Evolutionary conservation across 1,140 invertebrate genomes (phyloP), one percentile per base, ranked within the genome.

Genomic region (Rhizoglyphus robini): DNA sequence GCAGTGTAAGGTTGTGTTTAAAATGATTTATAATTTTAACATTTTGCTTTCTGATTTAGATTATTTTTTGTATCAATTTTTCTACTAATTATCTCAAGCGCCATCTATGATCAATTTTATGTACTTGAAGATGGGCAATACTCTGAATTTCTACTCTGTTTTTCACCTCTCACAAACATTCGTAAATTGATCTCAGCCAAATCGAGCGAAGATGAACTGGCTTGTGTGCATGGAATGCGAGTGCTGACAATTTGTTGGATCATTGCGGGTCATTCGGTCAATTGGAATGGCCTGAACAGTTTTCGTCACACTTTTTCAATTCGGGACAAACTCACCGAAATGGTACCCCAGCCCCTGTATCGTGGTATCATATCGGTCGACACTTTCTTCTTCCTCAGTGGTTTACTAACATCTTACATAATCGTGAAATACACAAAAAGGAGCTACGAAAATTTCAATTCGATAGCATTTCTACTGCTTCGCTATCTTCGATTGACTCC

Each of bases 171-270:
- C 30, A 32, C 31, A 8, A 29, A 67, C 5, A 2, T 65, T 13
- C n/a, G 29, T 15, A 58, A 32, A n/a, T 18, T 60, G 54, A 13
- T 54, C 25, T 18, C 34, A 4, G 63, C 60, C 64, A 38, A 47
- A 57, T 30, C 38, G 25, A 15, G 8, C 1, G 27, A 59, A n/a
- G 13, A 48, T 15, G 29, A 34, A 8, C 23, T 67, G 41, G 20
- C n/a, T 47, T 30, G 58, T 30, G 30, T 91, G 41, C 88, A 91
- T 69, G 88, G 88, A 0, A 76, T 92, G 0, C 79, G 87, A 2
- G 84, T 87, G 0, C 81, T 93, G 38, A 90, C 87, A 69, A 92
- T 93, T 87, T 83, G 83, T 11, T 95, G 91, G 91, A 88, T 95
- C 0, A 88, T 96, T 51, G 80, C 94, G 1, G 90, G 89, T 0